Base-by-base conservation (phyloP, 2,797 vertebrate species). In the Staurois parvus region DNA sequence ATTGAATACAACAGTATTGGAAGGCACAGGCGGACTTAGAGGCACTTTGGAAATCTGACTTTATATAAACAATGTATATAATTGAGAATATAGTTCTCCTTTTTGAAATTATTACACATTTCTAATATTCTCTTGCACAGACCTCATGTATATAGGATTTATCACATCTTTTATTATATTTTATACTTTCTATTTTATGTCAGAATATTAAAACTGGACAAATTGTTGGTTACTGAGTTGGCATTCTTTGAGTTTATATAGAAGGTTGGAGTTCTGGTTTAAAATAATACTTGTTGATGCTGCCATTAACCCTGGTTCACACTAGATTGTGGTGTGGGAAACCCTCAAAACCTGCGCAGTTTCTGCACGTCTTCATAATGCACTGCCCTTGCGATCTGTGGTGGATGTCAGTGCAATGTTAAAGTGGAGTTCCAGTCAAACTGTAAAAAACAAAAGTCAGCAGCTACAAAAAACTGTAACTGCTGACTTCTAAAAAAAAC, bases 131-230 rank as follows among this genome's bases (percentile, higher is more conserved):
- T 42, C 26, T 45, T 91, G 93, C 91, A 93, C 93, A 92, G 93
- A 95, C 94, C 94, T 95, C 93, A 91, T 95, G 93, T 95, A 93
- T 91, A 94, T 94, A 95, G 92, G 90, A 85, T 90, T 89, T 90
- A 90, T 81, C 81, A 90, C 42, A 37, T 81, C 75, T 90, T 89
- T 92, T 85, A 66, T 73, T 74, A 48, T 73, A 91, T 95, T 95
- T 95, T 94, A 92, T 94, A 95, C 91, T 92, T 94, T 94, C 91
- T 89, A 89, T 94, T 94, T 94, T 95, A 93, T 92, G 94, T 93
- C 91, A 94, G 94, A 94, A 88, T 89, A 95, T 94, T 95, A 95
- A 95, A 95, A 94, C 94, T 94, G 93, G 93, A 95, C 92, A 91
- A 42, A 73, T 21, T 79, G 37, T 19, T 79, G 45, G 29, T 48